Evolutionary conservation across 2,113 vertebrate species (phyloP).

Genomic region (Australoheros scitulus): DNA sequence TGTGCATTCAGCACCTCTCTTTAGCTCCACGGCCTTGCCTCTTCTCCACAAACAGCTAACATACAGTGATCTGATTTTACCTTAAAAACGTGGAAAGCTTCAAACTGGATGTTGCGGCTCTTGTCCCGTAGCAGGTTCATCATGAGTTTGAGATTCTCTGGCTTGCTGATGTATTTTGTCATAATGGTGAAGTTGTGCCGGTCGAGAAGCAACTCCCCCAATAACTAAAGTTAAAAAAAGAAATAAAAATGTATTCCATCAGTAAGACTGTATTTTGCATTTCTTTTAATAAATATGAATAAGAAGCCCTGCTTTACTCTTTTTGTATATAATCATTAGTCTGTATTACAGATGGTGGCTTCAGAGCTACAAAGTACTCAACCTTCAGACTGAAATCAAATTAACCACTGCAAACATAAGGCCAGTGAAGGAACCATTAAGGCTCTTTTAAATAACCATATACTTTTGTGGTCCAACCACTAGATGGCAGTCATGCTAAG

Average conservation of each 20-base stretch:
- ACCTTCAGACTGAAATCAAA: background rate
- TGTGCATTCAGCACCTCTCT: background rate
- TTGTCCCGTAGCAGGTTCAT: slow-evolving; percentile 98
- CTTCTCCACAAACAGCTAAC: background rate
- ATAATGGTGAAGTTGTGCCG: slow-evolving; percentile 96
- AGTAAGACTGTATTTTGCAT: background rate
- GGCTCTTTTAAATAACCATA: background rate
- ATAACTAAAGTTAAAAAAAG: slow-evolving; percentile 79
- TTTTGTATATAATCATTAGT: background rate
- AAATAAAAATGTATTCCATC: background rate
- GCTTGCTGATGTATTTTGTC: slow-evolving; percentile 97
- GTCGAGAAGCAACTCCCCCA: slow-evolving; percentile 95
- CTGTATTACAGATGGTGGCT: background rate
- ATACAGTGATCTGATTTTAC: slow-evolving; percentile 67
- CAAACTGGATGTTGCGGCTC: slow-evolving; percentile 98
- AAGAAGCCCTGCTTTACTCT: background rate
- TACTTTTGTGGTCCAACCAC: slow-evolving; percentile 14
- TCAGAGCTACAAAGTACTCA: background rate
- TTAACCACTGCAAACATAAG: background rate
- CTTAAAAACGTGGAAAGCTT: slow-evolving; percentile 99
- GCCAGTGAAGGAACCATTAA: background rate
- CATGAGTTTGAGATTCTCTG: slow-evolving; percentile 97
- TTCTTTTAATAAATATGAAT: background rate
- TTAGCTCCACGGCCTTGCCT: background rate
- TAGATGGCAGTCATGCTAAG: slow-evolving; percentile 41